A percentile compares a stretch with the other conserved stretches of the same genome.
Evolutionary conservation across 2,888 invertebrate species (phyloP).

Genomic region (Ennomos erosarius): DNA sequence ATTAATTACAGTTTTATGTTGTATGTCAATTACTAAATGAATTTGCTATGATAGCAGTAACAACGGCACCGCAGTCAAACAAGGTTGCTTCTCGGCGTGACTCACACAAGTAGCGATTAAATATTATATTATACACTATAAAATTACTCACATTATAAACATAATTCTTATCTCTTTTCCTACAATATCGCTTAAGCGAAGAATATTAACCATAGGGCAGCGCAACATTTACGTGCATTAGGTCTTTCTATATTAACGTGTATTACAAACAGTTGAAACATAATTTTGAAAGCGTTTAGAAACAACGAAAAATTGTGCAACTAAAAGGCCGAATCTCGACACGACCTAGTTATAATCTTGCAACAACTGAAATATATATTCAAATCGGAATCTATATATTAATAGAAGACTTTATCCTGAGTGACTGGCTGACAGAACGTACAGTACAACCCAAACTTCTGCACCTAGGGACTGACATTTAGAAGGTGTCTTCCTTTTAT

Average conservation of each 20-base stretch:
- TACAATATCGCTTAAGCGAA: not conserved
- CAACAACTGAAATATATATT: slow-evolving; percentile 40
- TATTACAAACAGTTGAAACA: slow-evolving; percentile 28
- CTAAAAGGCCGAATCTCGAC: slow-evolving; percentile 41
- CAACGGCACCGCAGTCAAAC: slow-evolving; percentile 9
- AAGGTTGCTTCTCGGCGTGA: slow-evolving; percentile 14
- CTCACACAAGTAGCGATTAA: slow-evolving; percentile 13
- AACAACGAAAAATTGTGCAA: slow-evolving; percentile 40
- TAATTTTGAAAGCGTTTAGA: slow-evolving; percentile 40
- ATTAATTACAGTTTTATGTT: not conserved
- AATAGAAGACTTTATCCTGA: too few species aligned
- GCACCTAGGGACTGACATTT: too few species aligned
- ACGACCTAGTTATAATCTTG: slow-evolving; percentile 40
- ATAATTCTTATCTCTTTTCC: slow-evolving; percentile 1
- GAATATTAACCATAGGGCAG: not conserved
- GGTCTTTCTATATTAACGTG: slow-evolving; percentile 19
- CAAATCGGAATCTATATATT: slow-evolving; percentile 21
- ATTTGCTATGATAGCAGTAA: slow-evolving; percentile 9
- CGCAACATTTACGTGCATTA: not conserved
- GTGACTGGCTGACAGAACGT: too few species aligned
- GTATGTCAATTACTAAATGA: not conserved
- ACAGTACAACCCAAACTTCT: too few species aligned
- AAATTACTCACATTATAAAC: slow-evolving; percentile 1
- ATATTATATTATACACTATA: slow-evolving; percentile 1
- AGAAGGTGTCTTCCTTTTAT: too few species aligned